Percentiles rank a stretch among this genome's conserved stretches.
These are phyloP conservation scores for Meles meles DNA, from an alignment of 2,113 vertebrate species.

Conservation along the genomic window DNA sequence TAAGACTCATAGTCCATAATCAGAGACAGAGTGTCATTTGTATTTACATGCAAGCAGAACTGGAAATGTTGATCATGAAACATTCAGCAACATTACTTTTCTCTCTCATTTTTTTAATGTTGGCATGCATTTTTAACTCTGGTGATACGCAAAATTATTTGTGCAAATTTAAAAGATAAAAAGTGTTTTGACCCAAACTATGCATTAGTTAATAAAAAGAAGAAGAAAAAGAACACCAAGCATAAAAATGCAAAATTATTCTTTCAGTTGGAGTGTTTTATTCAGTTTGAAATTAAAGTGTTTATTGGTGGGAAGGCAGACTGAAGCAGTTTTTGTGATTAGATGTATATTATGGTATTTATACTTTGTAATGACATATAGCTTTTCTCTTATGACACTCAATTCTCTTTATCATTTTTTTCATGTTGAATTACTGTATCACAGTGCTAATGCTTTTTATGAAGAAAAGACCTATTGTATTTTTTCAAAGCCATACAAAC, in stretches of 20 bases:
- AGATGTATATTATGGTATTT: background rate
- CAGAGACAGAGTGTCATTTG: slow-evolving; percentile 64
- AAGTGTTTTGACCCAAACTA: slow-evolving; percentile 17
- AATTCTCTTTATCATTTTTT: slow-evolving; percentile 34
- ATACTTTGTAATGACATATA: slow-evolving; percentile 12
- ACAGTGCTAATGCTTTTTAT: background rate
- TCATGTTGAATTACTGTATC: background rate
- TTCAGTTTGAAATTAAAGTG: slow-evolving; percentile 69
- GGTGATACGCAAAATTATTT: slow-evolving; percentile 70
- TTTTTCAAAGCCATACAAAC: background rate
- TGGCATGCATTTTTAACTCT: slow-evolving; percentile 75
- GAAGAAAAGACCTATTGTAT: background rate
- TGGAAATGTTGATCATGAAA: slow-evolving; percentile 72
- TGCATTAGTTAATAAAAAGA: slow-evolving; percentile 39
- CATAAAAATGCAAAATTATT: slow-evolving; percentile 47
- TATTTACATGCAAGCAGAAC: slow-evolving; percentile 72
- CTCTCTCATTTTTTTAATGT: slow-evolving; percentile 13
- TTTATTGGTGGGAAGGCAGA: slow-evolving; percentile 43
- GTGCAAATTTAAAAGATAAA: slow-evolving; percentile 59
- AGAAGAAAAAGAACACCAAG: background rate
- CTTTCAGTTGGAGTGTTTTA: slow-evolving; percentile 51
- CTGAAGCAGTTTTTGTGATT: slow-evolving; percentile 11
- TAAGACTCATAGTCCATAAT: slow-evolving; percentile 53
- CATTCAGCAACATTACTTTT: slow-evolving; percentile 68
- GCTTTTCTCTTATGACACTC: background rate